Conservation (phyloP, 2,113 vertebrate species). For the Melanerpes formicivorus region DNA sequence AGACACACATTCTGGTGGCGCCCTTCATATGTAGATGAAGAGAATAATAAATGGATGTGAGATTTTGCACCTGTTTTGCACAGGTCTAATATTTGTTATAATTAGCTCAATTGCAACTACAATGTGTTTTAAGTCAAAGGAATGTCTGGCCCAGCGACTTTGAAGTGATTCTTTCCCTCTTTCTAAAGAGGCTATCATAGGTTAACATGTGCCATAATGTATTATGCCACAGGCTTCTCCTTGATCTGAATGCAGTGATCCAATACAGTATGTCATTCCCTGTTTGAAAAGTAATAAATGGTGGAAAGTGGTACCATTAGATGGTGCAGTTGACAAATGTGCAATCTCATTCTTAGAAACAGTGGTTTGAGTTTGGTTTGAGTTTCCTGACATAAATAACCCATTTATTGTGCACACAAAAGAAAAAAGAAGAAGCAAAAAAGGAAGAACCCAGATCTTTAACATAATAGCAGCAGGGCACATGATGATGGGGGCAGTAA, state of each 20-base stretch:
- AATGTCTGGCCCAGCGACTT: background rate
- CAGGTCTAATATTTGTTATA: background rate
- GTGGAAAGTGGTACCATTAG: background rate
- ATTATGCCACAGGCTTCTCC: background rate
- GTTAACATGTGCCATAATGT: background rate
- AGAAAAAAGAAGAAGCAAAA: too few species aligned
- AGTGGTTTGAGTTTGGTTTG: background rate
- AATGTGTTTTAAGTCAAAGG: background rate
- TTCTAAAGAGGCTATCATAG: background rate
- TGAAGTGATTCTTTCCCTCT: background rate
- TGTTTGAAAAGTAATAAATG: background rate
- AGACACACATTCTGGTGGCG: background rate
- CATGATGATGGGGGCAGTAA: fast-evolving
- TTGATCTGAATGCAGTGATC: background rate
- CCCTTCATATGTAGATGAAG: background rate
- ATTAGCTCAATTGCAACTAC: background rate
- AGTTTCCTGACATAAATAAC: background rate
- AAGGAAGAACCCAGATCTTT: background rate
- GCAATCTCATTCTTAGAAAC: background rate
- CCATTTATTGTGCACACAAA: background rate
- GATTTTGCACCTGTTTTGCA: background rate
- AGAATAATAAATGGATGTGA: background rate
- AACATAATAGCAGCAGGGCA: fast-evolving
- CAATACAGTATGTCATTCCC: background rate
- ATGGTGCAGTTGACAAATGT: background rate